These are phyloP conservation scores for Phymatocera aterrima DNA, from an alignment of 2,888 invertebrate genomes.

Conservation along the genomic window DNA sequence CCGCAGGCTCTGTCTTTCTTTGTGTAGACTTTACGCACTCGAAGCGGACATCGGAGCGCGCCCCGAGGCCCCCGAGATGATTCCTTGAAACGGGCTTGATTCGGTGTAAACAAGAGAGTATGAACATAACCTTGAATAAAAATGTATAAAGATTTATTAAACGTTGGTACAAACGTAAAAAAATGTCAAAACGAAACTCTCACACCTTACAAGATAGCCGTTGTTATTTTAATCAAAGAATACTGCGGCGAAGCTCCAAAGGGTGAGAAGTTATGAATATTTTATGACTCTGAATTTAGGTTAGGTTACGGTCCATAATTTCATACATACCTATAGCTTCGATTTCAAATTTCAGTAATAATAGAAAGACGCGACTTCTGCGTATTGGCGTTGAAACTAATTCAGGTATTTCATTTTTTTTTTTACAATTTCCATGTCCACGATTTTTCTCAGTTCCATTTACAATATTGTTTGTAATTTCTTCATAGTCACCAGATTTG, in stretches of 20 bases:
- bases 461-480: slow-evolving; percentile 45
- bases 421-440: neutral
- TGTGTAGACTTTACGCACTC: neutral
- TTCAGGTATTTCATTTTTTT: slow-evolving; percentile 78
- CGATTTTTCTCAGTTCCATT: neutral
- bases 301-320: too few relatives aligned
- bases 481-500: slow-evolving; percentile 85
- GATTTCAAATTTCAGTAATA: slow-evolving; percentile 73
- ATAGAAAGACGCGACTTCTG: slow-evolving; percentile 85
- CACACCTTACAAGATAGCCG: slow-evolving; percentile 88
- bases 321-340: neutral
- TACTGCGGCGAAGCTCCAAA: slow-evolving; percentile 81
- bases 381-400: slow-evolving; percentile 86
- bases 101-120: neutral
- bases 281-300: too few relatives aligned
- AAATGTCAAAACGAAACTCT: slow-evolving; percentile 78
- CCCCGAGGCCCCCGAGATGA: too few relatives aligned
- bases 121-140: slow-evolving; percentile 50
- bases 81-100: too few relatives aligned
- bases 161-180: slow-evolving; percentile 68
- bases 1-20: too few relatives aligned
- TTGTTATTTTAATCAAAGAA: slow-evolving; percentile 85
- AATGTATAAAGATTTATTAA: slow-evolving; percentile 71
- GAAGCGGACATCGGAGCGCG: neutral
- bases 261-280: slow-evolving; percentile 67